phyloP scores from a whole-genome alignment of 2,797 vertebrate species.

The Sebastes variabilis region DNA sequence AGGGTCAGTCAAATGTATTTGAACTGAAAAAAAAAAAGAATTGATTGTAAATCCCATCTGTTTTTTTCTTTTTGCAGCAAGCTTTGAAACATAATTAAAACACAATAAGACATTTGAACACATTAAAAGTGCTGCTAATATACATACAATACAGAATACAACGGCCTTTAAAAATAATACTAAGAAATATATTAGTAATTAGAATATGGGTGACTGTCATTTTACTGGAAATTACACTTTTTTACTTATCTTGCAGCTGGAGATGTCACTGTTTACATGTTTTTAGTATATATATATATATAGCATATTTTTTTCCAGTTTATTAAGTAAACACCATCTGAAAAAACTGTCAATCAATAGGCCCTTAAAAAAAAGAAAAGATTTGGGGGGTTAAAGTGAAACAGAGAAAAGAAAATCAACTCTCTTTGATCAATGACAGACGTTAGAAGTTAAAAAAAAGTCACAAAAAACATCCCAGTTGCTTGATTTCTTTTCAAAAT shows the following conservation, averaged over 20 bases:
- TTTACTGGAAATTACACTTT: too few species aligned
- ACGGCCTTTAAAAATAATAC: background rate
- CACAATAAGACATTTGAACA: background rate
- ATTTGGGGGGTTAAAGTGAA: background rate
- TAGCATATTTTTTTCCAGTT: background rate
- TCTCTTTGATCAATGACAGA: background rate
- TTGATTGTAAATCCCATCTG: background rate
- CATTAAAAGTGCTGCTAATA: background rate
- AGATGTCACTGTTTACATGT: background rate
- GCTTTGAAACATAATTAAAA: background rate
- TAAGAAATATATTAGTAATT: background rate
- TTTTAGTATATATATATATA: background rate
- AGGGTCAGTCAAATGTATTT: background rate
- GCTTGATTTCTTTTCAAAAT: background rate
- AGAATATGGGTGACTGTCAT: too few species aligned
- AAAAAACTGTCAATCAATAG: too few species aligned
- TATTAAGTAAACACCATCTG: background rate
- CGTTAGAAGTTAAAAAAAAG: background rate
- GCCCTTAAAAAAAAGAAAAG: too few species aligned
- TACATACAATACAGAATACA: background rate
- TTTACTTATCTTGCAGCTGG: background rate
- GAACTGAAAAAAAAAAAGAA: background rate
- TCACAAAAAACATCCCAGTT: background rate
- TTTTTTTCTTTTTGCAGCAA: background rate
- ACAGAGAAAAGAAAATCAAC: background rate